A percentile compares a stretch with the other conserved stretches of the same genome.
Conservation (phyloP, 2,888 invertebrate genomes). For the Kuschelorhynchus macadamiae region DNA sequence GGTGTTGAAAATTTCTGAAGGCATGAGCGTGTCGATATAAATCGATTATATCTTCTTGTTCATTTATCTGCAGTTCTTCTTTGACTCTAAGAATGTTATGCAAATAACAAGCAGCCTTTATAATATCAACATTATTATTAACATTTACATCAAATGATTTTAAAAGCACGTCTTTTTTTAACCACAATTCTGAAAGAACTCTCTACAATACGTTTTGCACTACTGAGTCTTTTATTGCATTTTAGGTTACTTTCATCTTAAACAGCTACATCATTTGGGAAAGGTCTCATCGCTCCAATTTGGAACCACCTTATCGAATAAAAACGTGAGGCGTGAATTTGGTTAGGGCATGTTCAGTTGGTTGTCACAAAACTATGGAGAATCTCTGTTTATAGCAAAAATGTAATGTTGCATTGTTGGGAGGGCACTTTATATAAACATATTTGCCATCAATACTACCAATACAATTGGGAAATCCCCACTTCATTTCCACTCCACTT, state of each 20-base stretch:
- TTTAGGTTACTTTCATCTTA: conserved; percentile 15
- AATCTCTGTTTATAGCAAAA: conserved; percentile 27
- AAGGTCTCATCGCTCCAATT: conserved; percentile 24
- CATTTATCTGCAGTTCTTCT: conserved; percentile 17
- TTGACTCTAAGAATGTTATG: conserved; percentile 17
- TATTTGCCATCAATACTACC: too few relatives aligned
- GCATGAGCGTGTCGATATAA: conserved; percentile 16
- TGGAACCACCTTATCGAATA: conserved; percentile 20
- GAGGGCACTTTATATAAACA: conserved; percentile 21
- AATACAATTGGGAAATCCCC: conserved; percentile 17
- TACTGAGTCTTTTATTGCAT: conserved; percentile 23
- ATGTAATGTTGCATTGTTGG: conserved; percentile 26
- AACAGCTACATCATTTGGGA: conserved; percentile 20
- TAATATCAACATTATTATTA: conserved; percentile 11
- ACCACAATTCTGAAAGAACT: conserved; percentile 25
- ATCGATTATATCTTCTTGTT: conserved; percentile 22
- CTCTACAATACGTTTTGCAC: conserved; percentile 23
- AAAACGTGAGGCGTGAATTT: conserved; percentile 22
- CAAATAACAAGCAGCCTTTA: conserved; percentile 23
- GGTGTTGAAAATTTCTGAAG: conserved; percentile 18
- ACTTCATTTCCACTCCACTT: conserved; percentile 3
- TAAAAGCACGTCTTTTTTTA: conserved; percentile 16
- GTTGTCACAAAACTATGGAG: conserved; percentile 17
- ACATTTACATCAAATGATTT: conserved; percentile 23
- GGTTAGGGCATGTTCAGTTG: conserved; percentile 19